phyloP scores from a whole-genome alignment of 1,140 invertebrate species.

The Panagrolaimus sp. region DNA sequence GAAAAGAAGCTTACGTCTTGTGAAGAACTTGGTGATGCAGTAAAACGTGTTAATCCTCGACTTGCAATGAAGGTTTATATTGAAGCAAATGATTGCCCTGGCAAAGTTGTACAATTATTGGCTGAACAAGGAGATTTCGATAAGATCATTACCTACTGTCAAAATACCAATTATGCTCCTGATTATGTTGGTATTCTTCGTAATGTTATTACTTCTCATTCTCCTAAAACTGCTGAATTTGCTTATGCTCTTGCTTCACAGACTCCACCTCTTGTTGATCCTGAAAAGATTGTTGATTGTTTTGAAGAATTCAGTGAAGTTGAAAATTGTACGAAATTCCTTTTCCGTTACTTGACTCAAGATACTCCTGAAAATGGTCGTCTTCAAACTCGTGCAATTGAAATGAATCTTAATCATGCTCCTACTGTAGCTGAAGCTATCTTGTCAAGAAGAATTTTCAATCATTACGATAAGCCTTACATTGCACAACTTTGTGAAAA shows the following conservation, averaged over 20 bases:
- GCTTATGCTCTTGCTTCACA: conserved; percentile 93
- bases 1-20: conserved; percentile 98
- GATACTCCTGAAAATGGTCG: conserved; percentile 90
- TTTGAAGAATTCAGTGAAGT: conserved; percentile 99
- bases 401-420: conserved; percentile 98
- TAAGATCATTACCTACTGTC: conserved; percentile 98
- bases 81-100: conserved; percentile 86
- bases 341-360: conserved; percentile 95
- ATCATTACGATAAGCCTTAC: conserved; percentile 93
- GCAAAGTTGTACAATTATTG: conserved; percentile 95
- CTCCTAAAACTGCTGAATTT: conserved; percentile 74
- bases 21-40: conserved; percentile 92
- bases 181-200: conserved; percentile 93
- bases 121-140: conserved; percentile 99
- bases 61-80: conserved; percentile 93
- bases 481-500: conserved; percentile 98
- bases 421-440: conserved; percentile 99
- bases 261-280: conserved; percentile 72
- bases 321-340: conserved; percentile 94
- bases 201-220: conserved; percentile 93
- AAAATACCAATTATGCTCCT: conserved; percentile 96
- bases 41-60: conserved; percentile 88
- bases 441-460: conserved; percentile 97
- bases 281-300: conserved; percentile 90
- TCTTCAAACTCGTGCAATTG: conserved; percentile 86